phyloP scores from a whole-genome alignment of 2,113 vertebrate genomes.

The Pholis gunnellus region DNA sequence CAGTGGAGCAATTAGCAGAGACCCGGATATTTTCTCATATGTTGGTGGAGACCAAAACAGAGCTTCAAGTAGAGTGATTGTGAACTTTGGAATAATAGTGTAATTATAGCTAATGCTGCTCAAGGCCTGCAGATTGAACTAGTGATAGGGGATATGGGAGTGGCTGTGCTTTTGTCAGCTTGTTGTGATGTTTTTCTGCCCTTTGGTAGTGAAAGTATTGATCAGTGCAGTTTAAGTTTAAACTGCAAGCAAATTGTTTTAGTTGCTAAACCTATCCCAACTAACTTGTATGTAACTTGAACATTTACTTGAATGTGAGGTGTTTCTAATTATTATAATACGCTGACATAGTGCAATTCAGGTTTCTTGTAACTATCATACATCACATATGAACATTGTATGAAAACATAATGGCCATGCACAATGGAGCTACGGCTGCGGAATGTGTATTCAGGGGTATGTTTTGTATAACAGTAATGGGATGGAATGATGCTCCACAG shows the following conservation, averaged over 20 bases:
- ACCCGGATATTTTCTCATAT: not conserved
- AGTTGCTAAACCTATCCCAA: not conserved
- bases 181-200: not conserved
- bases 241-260: not conserved
- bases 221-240: not conserved
- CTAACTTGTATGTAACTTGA: not conserved
- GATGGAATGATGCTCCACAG: not conserved
- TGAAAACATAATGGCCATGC: not conserved
- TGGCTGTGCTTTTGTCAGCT: not conserved
- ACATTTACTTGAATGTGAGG: not conserved
- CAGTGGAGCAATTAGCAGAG: not conserved
- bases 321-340: not conserved
- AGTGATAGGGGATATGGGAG: not conserved
- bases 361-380: not conserved
- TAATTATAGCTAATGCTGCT: not conserved
- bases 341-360: not conserved
- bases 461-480: not conserved
- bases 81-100: not conserved
- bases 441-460: not conserved
- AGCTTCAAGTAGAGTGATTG: not conserved
- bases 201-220: not conserved
- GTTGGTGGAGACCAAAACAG: conserved; percentile 1
- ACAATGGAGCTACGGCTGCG: not conserved
- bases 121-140: not conserved
- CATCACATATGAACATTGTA: not conserved